Evolutionary conservation across 2,797 vertebrate genomes (phyloP).

Genomic region (Oceanodroma leucorhoa): DNA sequence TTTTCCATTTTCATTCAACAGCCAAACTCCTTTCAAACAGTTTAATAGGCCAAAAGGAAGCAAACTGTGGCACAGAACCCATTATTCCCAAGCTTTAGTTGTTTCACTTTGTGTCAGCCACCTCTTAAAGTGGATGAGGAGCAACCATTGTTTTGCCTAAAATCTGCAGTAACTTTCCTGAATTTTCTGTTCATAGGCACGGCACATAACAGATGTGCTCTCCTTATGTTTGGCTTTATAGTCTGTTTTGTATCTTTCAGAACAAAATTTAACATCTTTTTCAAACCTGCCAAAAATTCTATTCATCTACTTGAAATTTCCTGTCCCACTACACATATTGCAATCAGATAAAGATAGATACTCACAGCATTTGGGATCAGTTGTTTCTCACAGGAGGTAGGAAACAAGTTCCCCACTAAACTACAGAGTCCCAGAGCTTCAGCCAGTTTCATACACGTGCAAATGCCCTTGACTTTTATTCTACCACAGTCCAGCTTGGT

Average conservation of each 20-base stretch:
- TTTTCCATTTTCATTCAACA: background rate
- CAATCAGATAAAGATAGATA: background rate
- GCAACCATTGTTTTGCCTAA: background rate
- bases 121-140: background rate
- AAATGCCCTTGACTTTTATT: background rate
- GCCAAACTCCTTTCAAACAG: background rate
- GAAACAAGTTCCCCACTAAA: background rate
- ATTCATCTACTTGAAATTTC: background rate
- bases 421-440: background rate
- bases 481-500: background rate
- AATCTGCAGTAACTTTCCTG: background rate
- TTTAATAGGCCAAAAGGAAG: background rate
- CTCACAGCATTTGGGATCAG: rapidly evolving
- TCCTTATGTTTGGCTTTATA: background rate
- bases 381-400: background rate
- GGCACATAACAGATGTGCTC: background rate
- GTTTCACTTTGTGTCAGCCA: background rate
- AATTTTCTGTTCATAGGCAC: background rate
- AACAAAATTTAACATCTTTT: background rate
- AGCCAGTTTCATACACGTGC: rapidly evolving
- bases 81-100: background rate
- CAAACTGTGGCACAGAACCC: background rate
- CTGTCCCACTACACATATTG: background rate
- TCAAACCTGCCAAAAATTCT: background rate
- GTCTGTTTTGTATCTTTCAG: background rate